Base-by-base conservation (phyloP, 2,113 vertebrate genomes). In the Chrysemys picta region DNA sequence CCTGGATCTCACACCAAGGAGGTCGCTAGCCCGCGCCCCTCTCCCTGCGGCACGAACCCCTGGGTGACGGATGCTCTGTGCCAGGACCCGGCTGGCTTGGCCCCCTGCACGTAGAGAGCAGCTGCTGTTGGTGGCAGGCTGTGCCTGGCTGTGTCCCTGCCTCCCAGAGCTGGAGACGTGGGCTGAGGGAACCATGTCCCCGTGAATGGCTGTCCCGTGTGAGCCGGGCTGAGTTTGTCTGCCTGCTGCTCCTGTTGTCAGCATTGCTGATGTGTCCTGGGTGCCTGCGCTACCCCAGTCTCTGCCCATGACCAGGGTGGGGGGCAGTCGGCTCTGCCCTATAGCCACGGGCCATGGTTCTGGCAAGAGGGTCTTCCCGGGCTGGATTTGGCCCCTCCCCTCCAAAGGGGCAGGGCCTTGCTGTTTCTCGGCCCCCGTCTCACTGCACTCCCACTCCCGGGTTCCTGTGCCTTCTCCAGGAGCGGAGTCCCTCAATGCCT, bases 401-500 rank as follows among this genome's bases (percentile, higher is more conserved):
- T 65, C 59, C 2, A 2, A 56, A 42, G 24, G 17, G 8, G 5
- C 3, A 10, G 2, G 3, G 16, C 0, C 75, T 25, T 29, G 56
- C 19, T 82, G 0, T 57, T 78, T 89, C 31, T 17, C 24, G 10
- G 16, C 38, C 49, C 7, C 0, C 38, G 10, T 84, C 45, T 69
- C 7, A 81, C 25, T 59, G 38, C 16, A 85, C 31, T 89, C 49
- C 82, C 14, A 85, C 31, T 89, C 49, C 82, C 19, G 0, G 0
- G 87, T 94, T 75, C 22, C 45, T 87, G 65, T 19, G 35, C 49
- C 10, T 62, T 91, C 50, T 72, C 2, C 94, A 99, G 99, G 99
- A 99, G 95, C 98, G 99, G 99, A 99, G 91, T 99, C 98, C 5
- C 98, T 99, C 76, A 99, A 99, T 1, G 91, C 99, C 95, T 99